phyloP scores from a whole-genome alignment of 2,888 invertebrate species.

The Subacronicta megacephala region DNA sequence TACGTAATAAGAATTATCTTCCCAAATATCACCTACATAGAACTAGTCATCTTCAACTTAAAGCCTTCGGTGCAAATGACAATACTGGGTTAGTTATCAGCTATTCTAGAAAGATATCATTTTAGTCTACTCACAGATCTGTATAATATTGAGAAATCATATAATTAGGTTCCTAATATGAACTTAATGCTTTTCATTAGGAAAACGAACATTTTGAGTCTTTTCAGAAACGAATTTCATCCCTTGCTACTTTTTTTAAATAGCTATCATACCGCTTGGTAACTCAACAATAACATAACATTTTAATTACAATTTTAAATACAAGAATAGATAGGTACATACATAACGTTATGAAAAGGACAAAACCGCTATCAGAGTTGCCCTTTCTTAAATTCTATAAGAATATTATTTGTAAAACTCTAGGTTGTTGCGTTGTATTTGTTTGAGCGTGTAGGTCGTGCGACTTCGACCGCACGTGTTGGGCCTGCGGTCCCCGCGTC shows the following conservation, averaged over 20 bases:
- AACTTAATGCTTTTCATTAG: slow-evolving; percentile 31
- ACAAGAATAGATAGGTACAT: slow-evolving; percentile 19
- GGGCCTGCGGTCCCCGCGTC: slow-evolving; percentile 60
- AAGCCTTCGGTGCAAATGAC: slow-evolving; percentile 7
- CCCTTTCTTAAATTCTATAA: slow-evolving; percentile 81
- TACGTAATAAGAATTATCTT: neutral
- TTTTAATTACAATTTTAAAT: slow-evolving; percentile 29
- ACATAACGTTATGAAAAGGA: slow-evolving; percentile 59
- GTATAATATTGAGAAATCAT: slow-evolving; percentile 6
- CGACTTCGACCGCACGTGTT: slow-evolving; percentile 77
- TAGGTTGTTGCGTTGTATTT: slow-evolving; percentile 73
- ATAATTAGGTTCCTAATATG: neutral
- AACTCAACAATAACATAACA: slow-evolving; percentile 67
- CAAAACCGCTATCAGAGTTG: slow-evolving; percentile 67
- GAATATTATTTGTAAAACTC: slow-evolving; percentile 86
- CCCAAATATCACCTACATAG: slow-evolving; percentile 1
- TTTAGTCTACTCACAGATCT: slow-evolving; percentile 25
- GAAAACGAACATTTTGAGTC: slow-evolving; percentile 18
- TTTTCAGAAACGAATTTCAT: slow-evolving; percentile 8
- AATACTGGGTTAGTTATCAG: slow-evolving; percentile 7
- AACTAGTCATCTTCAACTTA: slow-evolving; percentile 9
- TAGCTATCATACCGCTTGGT: slow-evolving; percentile 68
- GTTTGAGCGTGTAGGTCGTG: slow-evolving; percentile 75
- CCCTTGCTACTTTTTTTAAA: slow-evolving; percentile 22
- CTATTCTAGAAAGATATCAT: slow-evolving; percentile 5